Evolutionary conservation across 2,113 vertebrate genomes (phyloP), one percentile per base, ranked within the genome.

Genomic region (Tachycineta bicolor): DNA sequence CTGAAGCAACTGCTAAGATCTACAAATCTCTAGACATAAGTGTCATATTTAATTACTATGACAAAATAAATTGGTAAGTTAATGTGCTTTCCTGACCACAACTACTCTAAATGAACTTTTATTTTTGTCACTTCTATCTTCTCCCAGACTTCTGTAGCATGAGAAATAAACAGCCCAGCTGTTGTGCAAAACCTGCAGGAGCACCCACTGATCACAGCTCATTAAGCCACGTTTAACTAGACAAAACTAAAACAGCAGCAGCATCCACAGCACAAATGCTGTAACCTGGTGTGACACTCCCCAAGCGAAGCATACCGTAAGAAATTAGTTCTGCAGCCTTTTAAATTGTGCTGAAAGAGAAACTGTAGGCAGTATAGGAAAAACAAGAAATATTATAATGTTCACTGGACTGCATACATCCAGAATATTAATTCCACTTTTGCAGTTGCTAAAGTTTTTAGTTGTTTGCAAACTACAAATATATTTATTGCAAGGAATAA

Each of bases 321-420:
- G 34, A 93, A 79, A 91, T 75, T 44, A 68, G 53, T 28, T 55
- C 82, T 53, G 21, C 13, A 64, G 46, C 74, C 65, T 69, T 89
- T 56, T 28, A 20, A 75, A 93, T 28, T 1, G 7, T n/a, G 65
- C 44, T 60, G 28, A 44, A 33, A 67, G 78, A 95, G 25, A 85
- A 92, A 70, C 25, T 49, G 24, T 15, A 28, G 21, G n/a, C 52
- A 65, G 6, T 71, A 56, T 0, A 84, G 7, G n/a, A 34, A 87
- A 94, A 76, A 56, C 12, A 76, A 6, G 37, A 8, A 84, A n/a
- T 37, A 63, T 55, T 65, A 65, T 65, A 88, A 34, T 22, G 12
- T 44, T 37, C 11, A 23, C 52, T 31, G 13, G 78, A 78, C 15
- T 10, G 5, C 24, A 1, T 22, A 41, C 0, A 0, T 37, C 39